Evolutionary conservation across 2,797 vertebrate genomes (phyloP).

Genomic region (Anableps anableps): DNA sequence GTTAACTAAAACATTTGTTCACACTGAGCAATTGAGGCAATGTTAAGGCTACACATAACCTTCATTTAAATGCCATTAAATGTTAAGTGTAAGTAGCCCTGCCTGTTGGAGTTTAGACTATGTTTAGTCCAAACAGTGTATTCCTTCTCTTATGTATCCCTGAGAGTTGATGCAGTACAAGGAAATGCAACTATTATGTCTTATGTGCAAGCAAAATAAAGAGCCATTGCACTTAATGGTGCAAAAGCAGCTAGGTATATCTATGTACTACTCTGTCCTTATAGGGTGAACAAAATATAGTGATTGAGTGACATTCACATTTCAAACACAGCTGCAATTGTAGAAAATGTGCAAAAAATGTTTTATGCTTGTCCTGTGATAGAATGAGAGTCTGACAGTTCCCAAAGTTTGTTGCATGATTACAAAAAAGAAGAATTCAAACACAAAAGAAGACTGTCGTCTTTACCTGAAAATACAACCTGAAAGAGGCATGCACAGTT

Average conservation of each 20-base stretch:
- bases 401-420: slow-evolving; percentile 36
- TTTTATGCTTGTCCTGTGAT: slow-evolving; percentile 33
- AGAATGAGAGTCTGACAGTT: slow-evolving; percentile 63
- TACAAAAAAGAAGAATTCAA: slow-evolving; percentile 25
- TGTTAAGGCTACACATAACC: neutral
- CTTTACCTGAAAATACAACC: slow-evolving; percentile 70
- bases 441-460: slow-evolving; percentile 46
- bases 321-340: slow-evolving; percentile 3
- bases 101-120: neutral
- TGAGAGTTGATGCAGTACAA: neutral
- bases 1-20: neutral
- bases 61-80: neutral
- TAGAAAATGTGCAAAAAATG: slow-evolving; percentile 5
- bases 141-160: neutral
- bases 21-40: neutral
- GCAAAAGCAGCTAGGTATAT: neutral
- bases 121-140: neutral
- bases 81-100: neutral
- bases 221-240: neutral
- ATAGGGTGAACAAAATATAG: neutral
- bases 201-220: neutral
- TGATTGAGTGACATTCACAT: slow-evolving; percentile 10
- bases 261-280: neutral
- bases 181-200: neutral
- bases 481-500: slow-evolving; percentile 73